Percentiles rank a stretch among this genome's conserved stretches.
Evolutionary conservation across 2,888 invertebrate genomes (phyloP).

Genomic region (Noctuana brunneofusca): DNA sequence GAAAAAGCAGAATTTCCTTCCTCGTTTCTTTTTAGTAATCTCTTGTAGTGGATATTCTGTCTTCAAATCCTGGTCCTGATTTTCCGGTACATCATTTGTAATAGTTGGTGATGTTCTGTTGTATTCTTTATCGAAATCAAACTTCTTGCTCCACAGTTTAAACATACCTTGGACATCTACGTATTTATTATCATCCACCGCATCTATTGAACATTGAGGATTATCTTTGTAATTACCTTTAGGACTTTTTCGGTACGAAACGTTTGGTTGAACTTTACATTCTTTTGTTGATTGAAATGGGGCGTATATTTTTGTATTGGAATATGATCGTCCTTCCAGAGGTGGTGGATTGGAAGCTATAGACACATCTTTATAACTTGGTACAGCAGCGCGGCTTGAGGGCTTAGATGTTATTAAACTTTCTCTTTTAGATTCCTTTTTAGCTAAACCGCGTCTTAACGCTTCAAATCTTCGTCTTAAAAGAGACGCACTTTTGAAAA

Average conservation of each 20-base stretch:
- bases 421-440: constrained; percentile 53
- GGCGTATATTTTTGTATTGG: constrained; percentile 52
- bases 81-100: constrained; percentile 40
- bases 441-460: constrained; percentile 53
- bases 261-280: constrained; percentile 35
- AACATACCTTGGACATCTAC: constrained; percentile 68
- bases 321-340: constrained; percentile 59
- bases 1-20: constrained; percentile 65
- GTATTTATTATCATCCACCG: constrained; percentile 51
- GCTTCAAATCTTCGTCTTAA: constrained; percentile 63
- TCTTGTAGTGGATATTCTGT: constrained; percentile 33
- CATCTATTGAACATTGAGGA: constrained; percentile 44
- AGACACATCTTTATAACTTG: constrained; percentile 60
- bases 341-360: constrained; percentile 67
- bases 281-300: constrained; percentile 40
- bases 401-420: constrained; percentile 39
- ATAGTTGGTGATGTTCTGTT: constrained; percentile 41
- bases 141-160: constrained; percentile 67
- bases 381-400: constrained; percentile 45
- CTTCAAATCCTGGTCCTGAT: constrained; percentile 35
- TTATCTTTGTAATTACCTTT: constrained; percentile 42
- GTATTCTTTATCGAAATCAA: constrained; percentile 59
- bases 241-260: constrained; percentile 39
- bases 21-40: constrained; percentile 46
- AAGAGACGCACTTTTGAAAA: constrained; percentile 57